These are phyloP conservation scores for Drosophila nikananu DNA, from an alignment of 1,140 invertebrate species.

Conservation along the genomic window DNA sequence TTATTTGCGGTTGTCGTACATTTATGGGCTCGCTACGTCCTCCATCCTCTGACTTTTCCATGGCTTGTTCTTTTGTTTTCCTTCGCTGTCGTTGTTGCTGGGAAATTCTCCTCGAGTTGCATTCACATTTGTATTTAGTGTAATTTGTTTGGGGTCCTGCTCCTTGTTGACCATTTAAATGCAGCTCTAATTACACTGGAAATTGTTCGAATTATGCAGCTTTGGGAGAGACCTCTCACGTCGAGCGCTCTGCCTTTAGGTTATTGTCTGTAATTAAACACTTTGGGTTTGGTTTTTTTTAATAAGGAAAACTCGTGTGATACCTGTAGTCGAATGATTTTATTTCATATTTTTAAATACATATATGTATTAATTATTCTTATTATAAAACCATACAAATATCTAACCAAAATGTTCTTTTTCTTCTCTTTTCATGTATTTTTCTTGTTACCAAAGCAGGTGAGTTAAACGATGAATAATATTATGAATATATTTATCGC, in stretches of 20 bases:
- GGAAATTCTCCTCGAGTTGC: conserved; percentile 10
- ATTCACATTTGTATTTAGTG: conserved; percentile 61
- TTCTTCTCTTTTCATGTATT: conserved; percentile 30
- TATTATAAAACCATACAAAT: not conserved
- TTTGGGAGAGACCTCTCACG: conserved; percentile 8
- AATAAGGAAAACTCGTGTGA: not conserved
- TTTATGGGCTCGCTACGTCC: conserved; percentile 50
- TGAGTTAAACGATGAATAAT: conserved; percentile 8
- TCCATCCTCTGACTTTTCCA: conserved; percentile 10
- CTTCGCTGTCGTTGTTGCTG: conserved; percentile 16
- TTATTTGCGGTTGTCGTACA: conserved; percentile 82
- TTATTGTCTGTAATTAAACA: conserved; percentile 19
- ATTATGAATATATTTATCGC: not conserved
- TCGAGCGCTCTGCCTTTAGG: not conserved
- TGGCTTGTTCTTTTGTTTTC: conserved; percentile 38
- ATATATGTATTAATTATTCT: not conserved
- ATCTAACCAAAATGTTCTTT: not conserved
- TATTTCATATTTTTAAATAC: not conserved
- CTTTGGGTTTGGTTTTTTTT: conserved; percentile 2
- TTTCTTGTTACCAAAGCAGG: not conserved
- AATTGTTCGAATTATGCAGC: conserved; percentile 69
- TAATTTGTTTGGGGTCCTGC: conserved; percentile 68
- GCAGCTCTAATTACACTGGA: conserved; percentile 77
- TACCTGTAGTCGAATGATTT: not conserved
- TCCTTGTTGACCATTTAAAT: conserved; percentile 79